Evolutionary conservation across 2,888 invertebrate species (phyloP).

Genomic region (Euspilapteryx auroguttella): DNA sequence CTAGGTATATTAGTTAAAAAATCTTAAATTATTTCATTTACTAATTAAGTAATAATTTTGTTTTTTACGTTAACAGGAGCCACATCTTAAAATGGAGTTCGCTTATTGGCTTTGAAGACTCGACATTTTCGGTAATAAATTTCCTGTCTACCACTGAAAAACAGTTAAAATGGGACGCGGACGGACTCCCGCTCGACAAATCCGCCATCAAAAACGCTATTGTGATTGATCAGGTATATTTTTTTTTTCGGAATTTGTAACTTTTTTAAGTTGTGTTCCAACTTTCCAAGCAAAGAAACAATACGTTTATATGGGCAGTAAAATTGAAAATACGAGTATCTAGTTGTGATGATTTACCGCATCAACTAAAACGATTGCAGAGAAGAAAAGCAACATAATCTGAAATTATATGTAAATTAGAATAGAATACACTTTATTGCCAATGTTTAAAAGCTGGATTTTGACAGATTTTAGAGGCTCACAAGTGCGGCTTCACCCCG

Average conservation of each 20-base stretch:
- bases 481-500: constrained; percentile 65
- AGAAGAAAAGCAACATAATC: background rate
- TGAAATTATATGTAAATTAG: background rate
- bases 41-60: background rate
- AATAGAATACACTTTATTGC: background rate
- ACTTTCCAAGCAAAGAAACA: too few relatives aligned
- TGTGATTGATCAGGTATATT: constrained; percentile 69
- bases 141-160: constrained; percentile 55
- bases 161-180: constrained; percentile 82
- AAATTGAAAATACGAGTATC: too few relatives aligned
- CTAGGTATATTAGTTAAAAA: constrained; percentile 33
- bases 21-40: too few relatives aligned
- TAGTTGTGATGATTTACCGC: too few relatives aligned
- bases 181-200: constrained; percentile 79
- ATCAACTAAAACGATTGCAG: background rate
- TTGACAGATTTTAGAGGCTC: constrained; percentile 22
- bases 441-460: too few relatives aligned
- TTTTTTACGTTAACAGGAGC: constrained; percentile 18
- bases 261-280: too few relatives aligned
- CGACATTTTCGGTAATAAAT: constrained; percentile 35
- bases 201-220: constrained; percentile 82
- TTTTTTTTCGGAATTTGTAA: too few relatives aligned
- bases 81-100: constrained; percentile 50
- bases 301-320: too few relatives aligned
- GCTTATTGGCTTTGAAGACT: constrained; percentile 34